A percentile compares a stretch with the other conserved stretches of the same genome.
Evolutionary conservation across 2,888 invertebrate species (phyloP).

Genomic region (Lithophane leautieri): DNA sequence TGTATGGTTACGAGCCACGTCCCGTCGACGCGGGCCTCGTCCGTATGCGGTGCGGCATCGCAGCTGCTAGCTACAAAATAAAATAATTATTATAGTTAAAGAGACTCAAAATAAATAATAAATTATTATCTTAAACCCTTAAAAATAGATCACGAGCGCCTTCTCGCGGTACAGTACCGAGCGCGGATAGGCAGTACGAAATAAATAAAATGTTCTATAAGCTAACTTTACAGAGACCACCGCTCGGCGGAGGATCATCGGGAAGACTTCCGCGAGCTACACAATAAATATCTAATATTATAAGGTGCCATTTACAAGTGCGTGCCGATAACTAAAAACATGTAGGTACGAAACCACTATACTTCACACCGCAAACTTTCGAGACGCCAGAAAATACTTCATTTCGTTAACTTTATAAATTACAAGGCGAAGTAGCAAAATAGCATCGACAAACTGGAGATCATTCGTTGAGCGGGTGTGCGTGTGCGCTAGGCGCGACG

Average conservation of each 20-base stretch:
- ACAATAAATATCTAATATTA: slow-evolving; percentile 89
- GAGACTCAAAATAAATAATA: slow-evolving; percentile 91
- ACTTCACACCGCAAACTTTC: slow-evolving; percentile 90
- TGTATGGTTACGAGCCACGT: slow-evolving; percentile 80
- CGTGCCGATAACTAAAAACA: slow-evolving; percentile 87
- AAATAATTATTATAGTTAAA: slow-evolving; percentile 89
- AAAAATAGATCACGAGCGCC: slow-evolving; percentile 91
- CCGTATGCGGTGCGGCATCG: slow-evolving; percentile 88
- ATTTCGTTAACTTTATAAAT: slow-evolving; percentile 84
- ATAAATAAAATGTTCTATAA: slow-evolving; percentile 90
- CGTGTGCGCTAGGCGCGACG: slow-evolving; percentile 81
- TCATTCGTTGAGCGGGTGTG: slow-evolving; percentile 90
- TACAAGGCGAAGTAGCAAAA: slow-evolving; percentile 86
- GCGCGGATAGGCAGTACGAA: slow-evolving; percentile 89
- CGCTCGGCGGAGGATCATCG: slow-evolving; percentile 90
- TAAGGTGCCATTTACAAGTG: slow-evolving; percentile 90
- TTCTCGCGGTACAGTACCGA: slow-evolving; percentile 90
- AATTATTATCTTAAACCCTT: slow-evolving; percentile 91
- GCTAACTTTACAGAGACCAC: slow-evolving; percentile 90
- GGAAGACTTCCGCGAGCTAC: slow-evolving; percentile 90
- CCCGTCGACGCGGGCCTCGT: slow-evolving; percentile 87
- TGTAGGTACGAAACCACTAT: slow-evolving; percentile 83
- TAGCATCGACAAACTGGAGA: slow-evolving; percentile 89
- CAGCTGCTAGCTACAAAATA: slow-evolving; percentile 86
- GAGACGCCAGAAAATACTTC: slow-evolving; percentile 89